Percentiles rank a stretch among this genome's conserved stretches.
These are phyloP conservation scores for Melinopterus prodromus DNA, from an alignment of 2,888 invertebrate genomes.

Conservation along the genomic window DNA sequence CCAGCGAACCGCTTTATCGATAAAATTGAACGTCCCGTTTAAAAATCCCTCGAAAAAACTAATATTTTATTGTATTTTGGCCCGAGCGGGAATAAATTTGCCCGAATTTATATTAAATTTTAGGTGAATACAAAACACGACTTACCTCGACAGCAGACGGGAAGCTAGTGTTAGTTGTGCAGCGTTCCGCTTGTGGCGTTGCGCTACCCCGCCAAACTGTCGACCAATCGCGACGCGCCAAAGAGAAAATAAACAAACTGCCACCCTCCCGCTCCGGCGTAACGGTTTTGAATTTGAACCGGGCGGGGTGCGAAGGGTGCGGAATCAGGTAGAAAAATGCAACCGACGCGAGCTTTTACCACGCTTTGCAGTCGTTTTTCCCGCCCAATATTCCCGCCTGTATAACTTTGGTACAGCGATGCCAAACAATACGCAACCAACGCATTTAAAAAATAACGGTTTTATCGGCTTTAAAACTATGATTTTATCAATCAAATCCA, in stretches of 20 bases:
- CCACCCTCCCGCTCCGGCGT: neutral
- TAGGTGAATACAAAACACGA: conserved; percentile 53
- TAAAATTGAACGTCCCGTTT: conserved; percentile 46
- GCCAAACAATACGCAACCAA: too few relatives aligned
- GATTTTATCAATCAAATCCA: too few relatives aligned
- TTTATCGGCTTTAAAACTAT: too few relatives aligned
- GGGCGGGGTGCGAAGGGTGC: neutral
- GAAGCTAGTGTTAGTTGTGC: conserved; percentile 42
- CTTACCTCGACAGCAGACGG: conserved; percentile 50
- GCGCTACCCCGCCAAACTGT: conserved; percentile 56
- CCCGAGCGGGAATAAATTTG: conserved; percentile 52
- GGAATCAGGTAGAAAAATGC: neutral
- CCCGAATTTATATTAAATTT: conserved; percentile 56
- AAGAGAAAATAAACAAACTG: conserved; percentile 46
- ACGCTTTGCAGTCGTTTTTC: neutral
- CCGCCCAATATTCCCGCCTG: neutral
- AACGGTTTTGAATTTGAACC: neutral
- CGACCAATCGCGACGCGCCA: conserved; percentile 49
- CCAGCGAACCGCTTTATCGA: conserved; percentile 47
- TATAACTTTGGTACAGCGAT: too few relatives aligned
- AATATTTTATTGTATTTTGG: conserved; percentile 54
- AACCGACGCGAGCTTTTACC: neutral
- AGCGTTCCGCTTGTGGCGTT: conserved; percentile 58
- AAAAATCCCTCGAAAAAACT: conserved; percentile 58
- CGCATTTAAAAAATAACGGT: too few relatives aligned